Evolutionary conservation across 2,113 vertebrate genomes (phyloP).

Genomic region (Chlamydotis undulata): DNA sequence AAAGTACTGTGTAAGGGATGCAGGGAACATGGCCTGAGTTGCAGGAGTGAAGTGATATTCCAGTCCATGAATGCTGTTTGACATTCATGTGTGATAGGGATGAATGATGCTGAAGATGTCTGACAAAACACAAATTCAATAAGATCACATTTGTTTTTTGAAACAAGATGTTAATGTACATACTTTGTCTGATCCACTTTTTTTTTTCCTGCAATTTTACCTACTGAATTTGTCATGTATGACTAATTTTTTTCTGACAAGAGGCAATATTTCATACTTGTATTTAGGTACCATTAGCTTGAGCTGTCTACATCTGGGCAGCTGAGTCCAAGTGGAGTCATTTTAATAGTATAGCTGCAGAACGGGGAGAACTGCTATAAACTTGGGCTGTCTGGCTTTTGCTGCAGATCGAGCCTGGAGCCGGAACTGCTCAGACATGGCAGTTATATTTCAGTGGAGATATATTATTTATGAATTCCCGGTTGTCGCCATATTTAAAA

Average conservation of each 20-base stretch:
- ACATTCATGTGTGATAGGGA: not conserved
- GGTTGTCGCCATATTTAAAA: conserved; percentile 47
- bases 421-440: not conserved
- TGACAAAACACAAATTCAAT: not conserved
- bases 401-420: conserved; percentile 2
- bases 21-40: not conserved
- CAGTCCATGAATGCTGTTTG: not conserved
- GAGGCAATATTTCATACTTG: not conserved
- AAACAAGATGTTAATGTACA: not conserved
- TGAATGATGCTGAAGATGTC: not conserved
- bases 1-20: not conserved
- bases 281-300: not conserved
- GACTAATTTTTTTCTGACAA: not conserved
- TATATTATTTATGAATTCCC: conserved; percentile 66
- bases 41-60: not conserved
- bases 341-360: not conserved
- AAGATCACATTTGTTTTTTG: not conserved
- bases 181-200: not conserved
- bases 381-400: not conserved
- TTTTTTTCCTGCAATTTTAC: not conserved
- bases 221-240: not conserved
- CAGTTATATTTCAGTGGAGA: conserved; percentile 47
- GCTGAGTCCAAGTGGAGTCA: not conserved
- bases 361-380: conserved; percentile 5
- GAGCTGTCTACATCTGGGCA: not conserved